phyloP scores from a whole-genome alignment of 2,113 vertebrate genomes.

The Morphnarchus princeps region DNA sequence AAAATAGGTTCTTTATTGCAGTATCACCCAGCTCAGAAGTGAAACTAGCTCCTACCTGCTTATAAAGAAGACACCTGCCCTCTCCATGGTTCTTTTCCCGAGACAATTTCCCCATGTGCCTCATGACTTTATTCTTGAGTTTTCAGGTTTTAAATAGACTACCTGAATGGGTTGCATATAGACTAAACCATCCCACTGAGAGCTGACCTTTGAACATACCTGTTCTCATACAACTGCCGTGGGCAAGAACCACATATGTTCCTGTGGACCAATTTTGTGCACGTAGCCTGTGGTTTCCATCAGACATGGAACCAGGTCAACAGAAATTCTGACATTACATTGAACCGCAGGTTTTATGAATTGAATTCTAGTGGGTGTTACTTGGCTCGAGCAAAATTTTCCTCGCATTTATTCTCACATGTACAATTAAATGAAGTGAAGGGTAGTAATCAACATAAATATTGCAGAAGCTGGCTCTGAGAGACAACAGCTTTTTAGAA shows the following conservation, averaged over 20 bases:
- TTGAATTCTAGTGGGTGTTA: not conserved
- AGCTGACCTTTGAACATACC: fast-evolving
- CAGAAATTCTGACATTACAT: not conserved
- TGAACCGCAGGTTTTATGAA: not conserved
- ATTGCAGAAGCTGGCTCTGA: not conserved
- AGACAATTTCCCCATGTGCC: not conserved
- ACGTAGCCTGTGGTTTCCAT: not conserved
- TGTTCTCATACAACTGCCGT: not conserved
- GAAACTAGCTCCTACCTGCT: not conserved
- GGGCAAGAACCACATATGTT: fast-evolving
- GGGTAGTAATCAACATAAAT: not conserved
- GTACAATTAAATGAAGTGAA: not conserved
- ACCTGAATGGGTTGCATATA: not conserved
- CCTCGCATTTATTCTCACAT: not conserved
- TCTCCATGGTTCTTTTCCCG: not conserved
- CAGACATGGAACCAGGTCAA: fast-evolving
- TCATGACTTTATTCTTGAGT: not conserved
- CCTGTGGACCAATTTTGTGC: not conserved
- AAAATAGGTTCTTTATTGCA: not conserved
- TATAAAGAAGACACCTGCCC: not conserved
- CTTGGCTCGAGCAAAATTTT: not conserved
- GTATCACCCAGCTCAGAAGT: not conserved
- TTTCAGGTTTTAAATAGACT: not conserved
- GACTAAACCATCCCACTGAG: not conserved
- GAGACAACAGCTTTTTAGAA: not conserved